phyloP scores from a whole-genome alignment of 2,113 vertebrate genomes.

The Megaceryle torquata region DNA sequence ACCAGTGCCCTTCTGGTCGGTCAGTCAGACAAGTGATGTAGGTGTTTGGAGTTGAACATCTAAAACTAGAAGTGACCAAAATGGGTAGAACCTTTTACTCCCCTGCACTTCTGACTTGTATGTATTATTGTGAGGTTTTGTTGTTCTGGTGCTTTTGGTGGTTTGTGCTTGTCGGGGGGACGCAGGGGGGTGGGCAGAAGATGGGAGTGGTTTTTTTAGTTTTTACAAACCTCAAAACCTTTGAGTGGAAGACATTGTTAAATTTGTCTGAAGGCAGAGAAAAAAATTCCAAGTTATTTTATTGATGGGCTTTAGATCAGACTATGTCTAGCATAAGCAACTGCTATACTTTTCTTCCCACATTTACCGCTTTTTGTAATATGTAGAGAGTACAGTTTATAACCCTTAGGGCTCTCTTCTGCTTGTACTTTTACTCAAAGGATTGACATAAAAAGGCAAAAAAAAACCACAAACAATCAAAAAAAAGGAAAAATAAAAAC shows the following conservation, averaged over 20 bases:
- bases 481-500: not conserved
- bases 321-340: not conserved
- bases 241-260: not conserved
- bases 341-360: not conserved
- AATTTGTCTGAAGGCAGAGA: not conserved
- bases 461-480: not conserved
- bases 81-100: not conserved
- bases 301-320: not conserved
- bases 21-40: not conserved
- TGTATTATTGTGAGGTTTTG: not conserved
- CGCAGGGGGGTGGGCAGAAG: accelerated
- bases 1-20: not conserved
- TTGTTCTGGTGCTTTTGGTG: not conserved
- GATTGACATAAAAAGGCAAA: not conserved
- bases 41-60: not conserved
- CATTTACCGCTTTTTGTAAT: not conserved
- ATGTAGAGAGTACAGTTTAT: not conserved
- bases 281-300: not conserved
- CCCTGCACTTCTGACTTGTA: not conserved
- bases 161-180: not conserved
- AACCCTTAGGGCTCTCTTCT: not conserved
- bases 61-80: not conserved
- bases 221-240: not conserved
- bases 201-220: not conserved
- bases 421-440: not conserved